Base-by-base conservation (phyloP, 2,888 invertebrate genomes). In the Drosophila meridionalis region DNA sequence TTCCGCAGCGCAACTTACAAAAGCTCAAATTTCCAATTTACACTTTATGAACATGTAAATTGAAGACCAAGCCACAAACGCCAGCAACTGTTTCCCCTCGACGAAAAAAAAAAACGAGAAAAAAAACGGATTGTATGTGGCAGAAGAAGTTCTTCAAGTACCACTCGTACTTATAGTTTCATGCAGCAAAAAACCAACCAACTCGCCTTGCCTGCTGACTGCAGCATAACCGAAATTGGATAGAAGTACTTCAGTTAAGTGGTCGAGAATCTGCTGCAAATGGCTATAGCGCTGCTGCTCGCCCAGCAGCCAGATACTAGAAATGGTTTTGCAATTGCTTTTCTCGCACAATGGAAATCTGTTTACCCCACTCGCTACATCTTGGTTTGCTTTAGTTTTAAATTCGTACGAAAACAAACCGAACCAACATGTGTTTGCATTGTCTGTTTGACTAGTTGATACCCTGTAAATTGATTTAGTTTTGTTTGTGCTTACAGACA, bases 1-100 rank as follows among this genome's bases (percentile, higher is more conserved):
- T 88, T 87, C 59, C 58, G 62, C 56, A 53, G 53, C 55, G 45
- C 50, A 56, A 64, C 62, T 52, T 34, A 61, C 66, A 63, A 60
- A 67, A 79, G 65, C 83, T 81, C 65, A 76, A 81, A 78, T 83
- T 76, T 80, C 69, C 86, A 85, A 76, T 81, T 88, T 83, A 75
- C 83, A 81, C 88, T 90, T 88, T 73, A 70, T 69, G 74, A 88
- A 78, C 86, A 88, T 85, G 82, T 72, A 84, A 82, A 89, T 87
- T 76, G 82, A 78, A 77, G 66, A 76, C 45, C 57, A 47, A 28
- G 48, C 69, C 62, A 69, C 75, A 67, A 55, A 76, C 50, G 58
- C 69, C 69, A 66, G 6, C 59, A 63, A 70, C 60, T 64, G 48
- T 61, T 70, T 64, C 53, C 48, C 40, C 38, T 52, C n/a, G 11